Evolutionary conservation across 2,113 vertebrate genomes (phyloP), one percentile per base, ranked within the genome.

Genomic region (Chitala chitala): DNA sequence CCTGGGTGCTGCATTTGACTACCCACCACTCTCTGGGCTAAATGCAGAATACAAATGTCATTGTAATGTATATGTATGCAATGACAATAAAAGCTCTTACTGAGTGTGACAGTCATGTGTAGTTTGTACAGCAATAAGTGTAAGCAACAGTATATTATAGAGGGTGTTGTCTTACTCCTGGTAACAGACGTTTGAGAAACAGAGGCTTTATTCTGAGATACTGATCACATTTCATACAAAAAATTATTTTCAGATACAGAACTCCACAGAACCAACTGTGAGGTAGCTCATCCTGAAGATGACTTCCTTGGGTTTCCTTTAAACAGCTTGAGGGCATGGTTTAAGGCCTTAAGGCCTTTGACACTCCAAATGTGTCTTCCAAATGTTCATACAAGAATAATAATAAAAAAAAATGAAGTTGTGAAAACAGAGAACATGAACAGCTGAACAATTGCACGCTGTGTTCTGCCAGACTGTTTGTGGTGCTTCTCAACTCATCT

Each of bases 331-430:
- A 89, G 92, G 92, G 92, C 92, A 90, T 90, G 89, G 90, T 94
- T 93, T 89, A 89, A 93, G 91, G 90, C 92, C 91, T 90, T 89
- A 87, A 89, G 89, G 90, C 87, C 92, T 89, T 93, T 90, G 92
- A 90, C 92, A 86, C 90, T 78, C 91, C 90, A 91, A 92, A 93
- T 92, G 91, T 87, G 89, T 85, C 88, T 90, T 91, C 91, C 89
- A 93, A 92, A 91, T 89, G 87, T 88, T 88, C 89, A 58, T 74
- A 58, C 46, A 54, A 75, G 75, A 24, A 61, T 10, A 61, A 33
- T 17, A 5, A 26, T 33, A 26, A 61, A 64, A 81, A 76, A 77
- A 84, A 72, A 69, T 71, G n/a, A 76, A 73, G 74, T 73, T 74
- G 76, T 76, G 48, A 71, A 61, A 26, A 66, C 55, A 79, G 33